phyloP scores from a whole-genome alignment of 2,888 invertebrate genomes.

The Diachrysia chrysitis region DNA sequence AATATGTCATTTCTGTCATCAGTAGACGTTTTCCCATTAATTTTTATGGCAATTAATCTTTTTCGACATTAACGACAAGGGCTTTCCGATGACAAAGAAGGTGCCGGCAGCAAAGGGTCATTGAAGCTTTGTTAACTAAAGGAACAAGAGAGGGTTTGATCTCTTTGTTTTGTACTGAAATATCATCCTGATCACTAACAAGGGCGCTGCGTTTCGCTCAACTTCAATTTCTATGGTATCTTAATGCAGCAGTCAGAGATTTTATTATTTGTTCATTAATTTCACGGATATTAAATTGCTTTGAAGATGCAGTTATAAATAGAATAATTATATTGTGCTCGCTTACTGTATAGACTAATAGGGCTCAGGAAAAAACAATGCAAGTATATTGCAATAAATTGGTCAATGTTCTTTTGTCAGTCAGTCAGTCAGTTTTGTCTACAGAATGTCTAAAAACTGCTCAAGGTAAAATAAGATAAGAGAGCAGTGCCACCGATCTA shows the following conservation, averaged over 20 bases:
- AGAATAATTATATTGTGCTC: not conserved
- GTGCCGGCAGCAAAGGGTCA: conserved; percentile 76
- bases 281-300: not conserved
- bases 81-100: conserved; percentile 75
- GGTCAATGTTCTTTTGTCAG: no score
- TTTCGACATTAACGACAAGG: conserved; percentile 76
- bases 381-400: no score
- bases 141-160: conserved; percentile 71
- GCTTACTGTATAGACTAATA: no score
- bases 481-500: no score
- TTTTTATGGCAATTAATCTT: conserved; percentile 83
- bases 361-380: no score
- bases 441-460: no score
- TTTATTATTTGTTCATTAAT: not conserved
- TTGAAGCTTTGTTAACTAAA: conserved; percentile 77
- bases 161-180: conserved; percentile 80
- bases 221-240: conserved; percentile 16
- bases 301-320: not conserved
- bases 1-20: conserved; percentile 55
- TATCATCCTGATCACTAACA: conserved; percentile 74
- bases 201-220: conserved; percentile 47
- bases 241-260: not conserved
- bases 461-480: no score
- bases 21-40: conserved; percentile 63
- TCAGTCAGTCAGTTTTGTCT: no score